Conservation (phyloP, 2,888 invertebrate species). For the Amphipoea oculea region DNA sequence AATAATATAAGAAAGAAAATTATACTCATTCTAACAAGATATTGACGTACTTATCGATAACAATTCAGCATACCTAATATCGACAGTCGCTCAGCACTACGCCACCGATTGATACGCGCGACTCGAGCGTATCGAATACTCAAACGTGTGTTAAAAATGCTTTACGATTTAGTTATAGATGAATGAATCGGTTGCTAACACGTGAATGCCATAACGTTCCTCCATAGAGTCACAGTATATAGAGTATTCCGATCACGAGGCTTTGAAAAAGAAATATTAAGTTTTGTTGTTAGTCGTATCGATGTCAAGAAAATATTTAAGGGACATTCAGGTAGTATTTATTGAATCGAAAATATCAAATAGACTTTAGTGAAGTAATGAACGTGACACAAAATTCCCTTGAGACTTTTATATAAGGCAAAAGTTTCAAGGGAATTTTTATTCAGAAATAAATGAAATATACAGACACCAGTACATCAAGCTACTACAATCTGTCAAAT, state of each 20-base stretch:
- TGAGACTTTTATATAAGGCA: too few relatives aligned
- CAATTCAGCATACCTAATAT: background rate
- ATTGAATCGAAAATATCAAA: constrained; percentile 12
- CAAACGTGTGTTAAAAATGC: constrained; percentile 55
- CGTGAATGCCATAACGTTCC: constrained; percentile 36
- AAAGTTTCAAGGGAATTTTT: too few relatives aligned
- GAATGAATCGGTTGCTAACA: constrained; percentile 39
- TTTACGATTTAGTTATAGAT: constrained; percentile 55
- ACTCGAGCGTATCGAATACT: constrained; percentile 43
- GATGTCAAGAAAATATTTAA: constrained; percentile 11
- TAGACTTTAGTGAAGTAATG: background rate
- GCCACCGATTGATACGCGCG: constrained; percentile 26
- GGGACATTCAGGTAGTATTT: background rate
- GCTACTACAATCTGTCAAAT: too few relatives aligned
- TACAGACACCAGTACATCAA: too few relatives aligned
- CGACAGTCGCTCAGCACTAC: constrained; percentile 31
- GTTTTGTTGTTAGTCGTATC: constrained; percentile 32
- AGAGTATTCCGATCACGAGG: constrained; percentile 46
- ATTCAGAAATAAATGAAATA: too few relatives aligned
- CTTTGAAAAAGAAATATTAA: constrained; percentile 44
- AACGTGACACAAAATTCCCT: background rate
- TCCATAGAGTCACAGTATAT: too few relatives aligned
- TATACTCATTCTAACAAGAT: background rate
- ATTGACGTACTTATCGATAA: constrained; percentile 13
- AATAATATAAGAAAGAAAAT: background rate